Conservation (phyloP, 2,797 vertebrate genomes). For the Enteromius treurensis region DNA sequence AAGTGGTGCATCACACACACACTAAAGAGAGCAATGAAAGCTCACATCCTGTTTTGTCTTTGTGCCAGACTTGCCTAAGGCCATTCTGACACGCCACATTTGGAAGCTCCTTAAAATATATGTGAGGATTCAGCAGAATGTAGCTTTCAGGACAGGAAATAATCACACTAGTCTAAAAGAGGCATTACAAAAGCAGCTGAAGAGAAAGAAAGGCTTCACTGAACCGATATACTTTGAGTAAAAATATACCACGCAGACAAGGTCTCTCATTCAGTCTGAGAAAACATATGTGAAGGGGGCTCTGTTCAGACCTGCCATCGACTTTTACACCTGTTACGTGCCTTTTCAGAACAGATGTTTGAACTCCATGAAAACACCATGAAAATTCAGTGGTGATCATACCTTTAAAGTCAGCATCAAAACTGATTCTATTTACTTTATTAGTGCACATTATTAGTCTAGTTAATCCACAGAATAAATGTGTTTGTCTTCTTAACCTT, state of each 20-base stretch:
- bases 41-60: constrained; percentile 51
- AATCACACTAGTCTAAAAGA: background rate
- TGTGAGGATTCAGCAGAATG: constrained; percentile 1
- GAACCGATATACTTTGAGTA: background rate
- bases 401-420: background rate
- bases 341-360: constrained; percentile 22
- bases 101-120: constrained; percentile 27
- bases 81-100: constrained; percentile 39
- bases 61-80: constrained; percentile 38
- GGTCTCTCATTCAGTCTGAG: background rate
- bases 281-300: background rate
- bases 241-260: background rate
- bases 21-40: constrained; percentile 20
- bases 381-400: background rate
- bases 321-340: background rate
- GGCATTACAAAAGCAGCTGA: constrained; percentile 1
- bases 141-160: background rate
- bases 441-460: too few species aligned
- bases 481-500: background rate
- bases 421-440: background rate
- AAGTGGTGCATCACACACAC: constrained; percentile 34
- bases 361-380: background rate
- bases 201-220: constrained; percentile 8
- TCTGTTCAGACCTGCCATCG: background rate
- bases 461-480: background rate